phyloP scores from a whole-genome alignment of 2,797 vertebrate genomes.

The Perdix hodgsoniae region DNA sequence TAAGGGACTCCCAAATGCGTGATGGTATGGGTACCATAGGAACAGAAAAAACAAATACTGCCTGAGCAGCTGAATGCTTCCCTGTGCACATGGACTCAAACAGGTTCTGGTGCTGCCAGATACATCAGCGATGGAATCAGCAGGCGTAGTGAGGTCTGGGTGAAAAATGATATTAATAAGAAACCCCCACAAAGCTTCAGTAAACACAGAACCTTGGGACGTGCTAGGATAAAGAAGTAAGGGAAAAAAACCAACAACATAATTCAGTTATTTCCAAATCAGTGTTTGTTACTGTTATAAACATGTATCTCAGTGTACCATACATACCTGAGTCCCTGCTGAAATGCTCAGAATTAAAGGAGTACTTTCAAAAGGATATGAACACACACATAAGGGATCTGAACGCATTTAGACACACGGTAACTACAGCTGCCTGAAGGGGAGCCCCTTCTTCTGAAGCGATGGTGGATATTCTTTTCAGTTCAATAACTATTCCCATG shows the following conservation, averaged over 20 bases:
- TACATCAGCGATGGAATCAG: not conserved
- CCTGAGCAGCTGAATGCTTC: slow-evolving; percentile 28
- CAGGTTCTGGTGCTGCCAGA: slow-evolving; percentile 6
- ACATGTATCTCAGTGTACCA: not conserved
- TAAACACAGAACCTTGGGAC: not conserved
- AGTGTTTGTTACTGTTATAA: not conserved
- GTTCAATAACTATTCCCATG: too few relatives aligned
- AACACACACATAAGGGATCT: not conserved
- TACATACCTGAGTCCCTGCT: not conserved
- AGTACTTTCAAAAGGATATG: not conserved
- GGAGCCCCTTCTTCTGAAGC: not conserved
- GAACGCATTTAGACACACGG: not conserved
- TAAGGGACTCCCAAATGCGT: not conserved
- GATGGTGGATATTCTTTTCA: too few relatives aligned
- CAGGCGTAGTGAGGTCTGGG: not conserved
- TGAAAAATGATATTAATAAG: not conserved
- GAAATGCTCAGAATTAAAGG: not conserved
- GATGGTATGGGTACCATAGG: slow-evolving; percentile 32
- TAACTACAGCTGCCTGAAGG: not conserved
- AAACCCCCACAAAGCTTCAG: not conserved
- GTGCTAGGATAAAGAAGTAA: not conserved
- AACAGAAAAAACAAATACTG: slow-evolving; percentile 45
- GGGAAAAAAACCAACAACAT: not conserved
- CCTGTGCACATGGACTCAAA: not conserved
- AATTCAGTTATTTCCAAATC: not conserved